Evolutionary conservation across 2,797 vertebrate species (phyloP), one percentile per base, ranked within the genome.

Genomic region (Chrysocyon brachyurus): DNA sequence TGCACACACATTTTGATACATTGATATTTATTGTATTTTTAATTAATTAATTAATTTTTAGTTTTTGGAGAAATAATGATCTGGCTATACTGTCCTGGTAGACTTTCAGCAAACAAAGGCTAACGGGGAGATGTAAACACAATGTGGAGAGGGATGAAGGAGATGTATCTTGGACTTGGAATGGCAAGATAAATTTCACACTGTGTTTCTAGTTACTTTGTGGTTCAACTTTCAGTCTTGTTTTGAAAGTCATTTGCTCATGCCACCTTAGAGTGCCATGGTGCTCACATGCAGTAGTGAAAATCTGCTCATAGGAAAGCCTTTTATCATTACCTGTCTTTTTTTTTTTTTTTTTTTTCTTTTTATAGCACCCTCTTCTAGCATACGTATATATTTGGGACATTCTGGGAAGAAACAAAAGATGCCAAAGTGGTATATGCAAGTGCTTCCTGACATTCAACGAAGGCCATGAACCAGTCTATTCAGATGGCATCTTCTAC

Each of bases 401-500:
- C 61, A 16, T 83, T 49, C 31, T 57, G 22, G 7, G 14, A 63
- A 93, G 26, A 95, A 94, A 40, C 2, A 24, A 40, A 88, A 57
- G 3, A 6, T 83, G 1, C 12, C 46, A 87, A 56, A 24, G 7
- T 56, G 28, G 3, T n/a, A 31, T 24, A 6, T 91, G 63, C 31
- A 59, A 19, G 49, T 49, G 26, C 33, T 81, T 87, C 33, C 77
- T 33, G 52, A 22, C 77, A 21, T 22, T 81, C 72, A 83, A 17
- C n/a, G 90, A 87, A 95, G 61, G 12, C 28, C 19, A 24, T 12
- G 26, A 31, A 57, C 31, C n/a, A 52, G 8, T 85, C 24, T 75
- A 64, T 95, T 81, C 61, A 52, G 12, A 66, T 78, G 36, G 59
- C 61, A 75, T 90, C 85, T 88, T 72, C 56, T 64, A 86, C 77